Conservation (phyloP, 1,140 invertebrate species). For the Tigriopus japonicus region DNA sequence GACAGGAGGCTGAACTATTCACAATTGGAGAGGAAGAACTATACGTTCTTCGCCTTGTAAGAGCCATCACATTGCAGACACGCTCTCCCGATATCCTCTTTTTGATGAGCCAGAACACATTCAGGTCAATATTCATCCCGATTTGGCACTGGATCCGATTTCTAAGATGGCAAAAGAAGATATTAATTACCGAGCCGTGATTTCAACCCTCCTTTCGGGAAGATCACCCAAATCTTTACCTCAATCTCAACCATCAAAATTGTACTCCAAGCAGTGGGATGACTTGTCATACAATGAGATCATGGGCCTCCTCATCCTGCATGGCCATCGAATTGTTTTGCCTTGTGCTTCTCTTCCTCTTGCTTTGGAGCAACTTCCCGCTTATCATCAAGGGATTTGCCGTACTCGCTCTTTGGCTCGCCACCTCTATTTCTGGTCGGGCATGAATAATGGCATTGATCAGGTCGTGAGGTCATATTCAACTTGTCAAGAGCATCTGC, state of each 20-base stretch:
- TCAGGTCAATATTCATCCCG: background rate
- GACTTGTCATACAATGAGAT: background rate
- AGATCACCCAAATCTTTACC: background rate
- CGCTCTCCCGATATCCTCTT: background rate
- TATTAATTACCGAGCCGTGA: background rate
- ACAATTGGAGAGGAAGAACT: too few species aligned
- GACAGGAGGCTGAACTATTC: too few species aligned
- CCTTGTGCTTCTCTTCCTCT: background rate
- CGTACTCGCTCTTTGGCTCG: background rate
- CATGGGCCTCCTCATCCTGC: background rate
- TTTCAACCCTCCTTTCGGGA: background rate
- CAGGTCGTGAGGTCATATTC: background rate
- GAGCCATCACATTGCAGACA: background rate
- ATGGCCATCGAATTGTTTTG: background rate
- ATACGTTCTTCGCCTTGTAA: background rate
- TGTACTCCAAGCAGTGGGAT: background rate
- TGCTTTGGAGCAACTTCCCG: background rate
- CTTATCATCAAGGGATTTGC: background rate
- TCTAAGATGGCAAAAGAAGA: background rate
- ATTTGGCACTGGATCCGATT: background rate
- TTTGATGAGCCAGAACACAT: background rate
- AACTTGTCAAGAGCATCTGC: background rate
- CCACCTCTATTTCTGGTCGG: background rate
- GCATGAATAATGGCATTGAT: background rate
- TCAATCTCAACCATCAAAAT: background rate